These are phyloP conservation scores for Chromis chromis DNA, from an alignment of 2,797 vertebrate genomes.

Conservation along the genomic window DNA sequence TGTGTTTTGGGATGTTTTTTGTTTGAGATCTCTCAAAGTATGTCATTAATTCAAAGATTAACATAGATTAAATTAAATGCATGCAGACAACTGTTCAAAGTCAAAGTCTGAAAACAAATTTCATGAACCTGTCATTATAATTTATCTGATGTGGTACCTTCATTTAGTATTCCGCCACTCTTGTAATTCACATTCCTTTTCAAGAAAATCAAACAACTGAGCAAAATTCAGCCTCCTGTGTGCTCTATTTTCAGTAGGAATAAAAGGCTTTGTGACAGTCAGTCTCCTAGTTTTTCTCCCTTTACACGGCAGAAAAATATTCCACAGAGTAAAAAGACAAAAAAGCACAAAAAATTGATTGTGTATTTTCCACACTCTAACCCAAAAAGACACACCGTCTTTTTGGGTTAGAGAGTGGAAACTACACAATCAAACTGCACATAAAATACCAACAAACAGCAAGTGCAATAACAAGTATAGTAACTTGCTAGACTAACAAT, in stretches of 20 bases:
- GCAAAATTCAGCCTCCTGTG: not conserved
- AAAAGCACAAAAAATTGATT: not conserved
- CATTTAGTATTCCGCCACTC: conserved; percentile 16
- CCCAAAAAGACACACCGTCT: not conserved
- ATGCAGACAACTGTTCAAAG: conserved; percentile 18
- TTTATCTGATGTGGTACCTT: conserved; percentile 9
- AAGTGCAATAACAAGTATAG: not conserved
- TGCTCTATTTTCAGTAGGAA: conserved; percentile 7
- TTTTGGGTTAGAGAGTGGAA: no score
- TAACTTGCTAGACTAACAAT: not conserved
- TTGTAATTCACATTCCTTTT: conserved; percentile 8
- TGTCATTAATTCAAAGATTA: conserved; percentile 27
- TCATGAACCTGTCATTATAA: conserved; percentile 26
- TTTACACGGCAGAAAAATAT: conserved; percentile 9
- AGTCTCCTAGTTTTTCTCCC: not conserved
- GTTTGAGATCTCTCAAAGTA: conserved; percentile 23
- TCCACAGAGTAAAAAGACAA: not conserved
- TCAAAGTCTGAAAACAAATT: conserved; percentile 24
- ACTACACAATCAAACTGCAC: no score
- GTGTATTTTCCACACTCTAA: not conserved
- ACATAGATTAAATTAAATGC: conserved; percentile 12
- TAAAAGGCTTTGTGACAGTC: not conserved
- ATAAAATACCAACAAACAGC: conserved; percentile 11
- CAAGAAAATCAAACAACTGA: conserved; percentile 22
- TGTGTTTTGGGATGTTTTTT: conserved; percentile 32